Evolutionary conservation across 2,797 vertebrate genomes (phyloP).

Genomic region (Petrocephalus sullivani): DNA sequence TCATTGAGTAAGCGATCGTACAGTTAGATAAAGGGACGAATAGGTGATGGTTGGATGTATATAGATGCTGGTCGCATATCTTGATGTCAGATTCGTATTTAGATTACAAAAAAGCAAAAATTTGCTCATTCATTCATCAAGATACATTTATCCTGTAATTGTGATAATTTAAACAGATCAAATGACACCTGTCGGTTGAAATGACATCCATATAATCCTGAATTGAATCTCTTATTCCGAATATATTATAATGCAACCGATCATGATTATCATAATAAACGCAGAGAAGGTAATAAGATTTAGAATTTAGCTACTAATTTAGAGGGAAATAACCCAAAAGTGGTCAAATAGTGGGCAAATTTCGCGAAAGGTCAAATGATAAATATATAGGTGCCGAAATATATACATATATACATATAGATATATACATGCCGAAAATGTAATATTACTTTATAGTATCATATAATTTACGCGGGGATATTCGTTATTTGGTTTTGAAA

Average conservation of each 20-base stretch:
- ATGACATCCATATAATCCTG: background rate
- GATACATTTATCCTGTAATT: background rate
- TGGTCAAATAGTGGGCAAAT: too few species aligned
- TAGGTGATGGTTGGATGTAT: background rate
- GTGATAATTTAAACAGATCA: background rate
- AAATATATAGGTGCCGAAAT: too few species aligned
- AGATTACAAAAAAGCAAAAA: background rate
- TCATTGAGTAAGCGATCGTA: background rate
- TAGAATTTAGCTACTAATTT: background rate
- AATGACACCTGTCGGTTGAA: background rate
- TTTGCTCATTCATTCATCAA: background rate
- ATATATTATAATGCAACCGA: too few species aligned
- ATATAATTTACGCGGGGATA: background rate
- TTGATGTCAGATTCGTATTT: background rate
- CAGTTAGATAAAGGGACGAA: background rate
- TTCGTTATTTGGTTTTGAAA: background rate
- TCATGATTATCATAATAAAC: background rate
- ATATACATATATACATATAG: too few species aligned
- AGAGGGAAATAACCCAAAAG: background rate
- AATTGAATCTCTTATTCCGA: background rate
- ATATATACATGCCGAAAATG: too few species aligned
- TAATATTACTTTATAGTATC: background rate
- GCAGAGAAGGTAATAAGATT: background rate
- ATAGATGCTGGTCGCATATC: background rate
- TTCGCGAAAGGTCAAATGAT: background rate